Conservation (phyloP, 2,888 invertebrate genomes). For the Drosophila leonis region DNA sequence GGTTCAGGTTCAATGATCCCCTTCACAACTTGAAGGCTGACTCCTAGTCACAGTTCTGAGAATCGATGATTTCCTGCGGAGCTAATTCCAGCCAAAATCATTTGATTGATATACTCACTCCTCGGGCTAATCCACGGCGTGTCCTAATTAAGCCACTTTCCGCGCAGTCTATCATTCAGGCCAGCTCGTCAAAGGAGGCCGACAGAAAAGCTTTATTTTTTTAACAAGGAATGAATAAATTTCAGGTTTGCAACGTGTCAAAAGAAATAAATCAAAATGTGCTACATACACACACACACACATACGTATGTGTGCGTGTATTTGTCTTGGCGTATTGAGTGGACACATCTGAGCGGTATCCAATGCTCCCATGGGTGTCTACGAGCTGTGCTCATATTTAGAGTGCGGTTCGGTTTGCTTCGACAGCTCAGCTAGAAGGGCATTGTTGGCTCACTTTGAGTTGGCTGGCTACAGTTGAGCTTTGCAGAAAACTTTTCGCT, state of each 20-base stretch:
- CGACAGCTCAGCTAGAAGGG: background rate
- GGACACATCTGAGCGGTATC: conserved; percentile 21
- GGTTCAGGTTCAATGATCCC: background rate
- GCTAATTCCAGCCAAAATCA: background rate
- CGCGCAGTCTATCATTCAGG: conserved; percentile 20
- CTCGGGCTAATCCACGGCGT: background rate
- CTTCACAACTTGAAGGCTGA: background rate
- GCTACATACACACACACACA: background rate
- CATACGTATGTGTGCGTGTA: background rate
- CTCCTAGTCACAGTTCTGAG: background rate
- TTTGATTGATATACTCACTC: conserved; percentile 47
- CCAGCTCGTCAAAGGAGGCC: background rate
- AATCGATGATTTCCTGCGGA: background rate
- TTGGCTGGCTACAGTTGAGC: conserved; percentile 55
- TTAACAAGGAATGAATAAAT: conserved; percentile 42
- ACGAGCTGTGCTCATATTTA: background rate
- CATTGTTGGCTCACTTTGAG: conserved; percentile 26
- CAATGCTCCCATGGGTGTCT: conserved; percentile 21
- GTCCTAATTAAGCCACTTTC: conserved; percentile 48
- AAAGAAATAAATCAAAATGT: conserved; percentile 74
- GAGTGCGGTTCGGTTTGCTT: conserved; percentile 6
- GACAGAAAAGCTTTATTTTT: no score
- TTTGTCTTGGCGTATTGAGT: conserved; percentile 21
- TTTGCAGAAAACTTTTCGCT: conserved; percentile 73
- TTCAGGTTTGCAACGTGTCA: conserved; percentile 60